phyloP scores from a whole-genome alignment of 2,113 vertebrate species.

The Phocoena sinus region DNA sequence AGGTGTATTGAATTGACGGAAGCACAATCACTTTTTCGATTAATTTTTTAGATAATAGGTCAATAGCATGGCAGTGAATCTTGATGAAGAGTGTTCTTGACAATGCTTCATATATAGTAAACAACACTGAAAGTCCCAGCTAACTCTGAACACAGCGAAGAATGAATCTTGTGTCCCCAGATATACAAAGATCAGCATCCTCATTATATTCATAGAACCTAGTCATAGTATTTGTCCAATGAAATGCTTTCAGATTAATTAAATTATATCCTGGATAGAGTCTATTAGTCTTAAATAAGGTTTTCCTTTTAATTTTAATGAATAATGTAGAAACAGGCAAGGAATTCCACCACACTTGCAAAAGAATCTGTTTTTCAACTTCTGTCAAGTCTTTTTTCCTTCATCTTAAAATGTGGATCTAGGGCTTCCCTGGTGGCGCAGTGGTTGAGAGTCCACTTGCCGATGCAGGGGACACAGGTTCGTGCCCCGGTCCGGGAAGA shows the following conservation, averaged over 20 bases:
- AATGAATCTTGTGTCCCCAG: not conserved
- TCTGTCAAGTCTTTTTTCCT: not conserved
- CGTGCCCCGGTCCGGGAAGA: no score
- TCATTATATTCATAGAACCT: not conserved
- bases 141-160: not conserved
- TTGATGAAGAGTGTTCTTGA: not conserved
- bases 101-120: not conserved
- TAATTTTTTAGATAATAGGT: not conserved
- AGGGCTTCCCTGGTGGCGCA: not conserved
- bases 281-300: not conserved
- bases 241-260: not conserved
- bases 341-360: not conserved
- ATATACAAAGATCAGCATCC: not conserved
- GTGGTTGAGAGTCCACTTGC: no score
- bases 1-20: not conserved
- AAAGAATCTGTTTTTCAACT: not conserved
- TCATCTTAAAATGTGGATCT: not conserved
- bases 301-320: not conserved
- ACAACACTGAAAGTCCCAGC: not conserved
- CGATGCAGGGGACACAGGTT: no score
- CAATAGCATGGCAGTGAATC: not conserved
- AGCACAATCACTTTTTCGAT: not conserved
- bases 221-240: not conserved
- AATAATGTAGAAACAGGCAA: not conserved
- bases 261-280: not conserved